Evolutionary conservation across 2,797 vertebrate species (phyloP).

Genomic region (Darevskia nairensis): DNA sequence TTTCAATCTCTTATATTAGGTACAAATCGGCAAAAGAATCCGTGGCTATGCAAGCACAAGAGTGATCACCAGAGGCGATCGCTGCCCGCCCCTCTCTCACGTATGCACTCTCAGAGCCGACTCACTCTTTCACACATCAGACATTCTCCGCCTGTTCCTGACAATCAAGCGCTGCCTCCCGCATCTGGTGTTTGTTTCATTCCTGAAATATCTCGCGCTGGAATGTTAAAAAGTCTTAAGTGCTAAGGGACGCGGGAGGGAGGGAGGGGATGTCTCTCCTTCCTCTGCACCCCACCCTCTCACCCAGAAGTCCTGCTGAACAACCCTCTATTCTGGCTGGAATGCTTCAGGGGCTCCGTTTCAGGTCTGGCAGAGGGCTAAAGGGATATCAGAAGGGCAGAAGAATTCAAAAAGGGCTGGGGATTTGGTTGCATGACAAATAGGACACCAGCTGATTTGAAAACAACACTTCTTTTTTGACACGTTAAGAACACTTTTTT

Average conservation of each 20-base stretch:
- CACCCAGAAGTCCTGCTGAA: not conserved
- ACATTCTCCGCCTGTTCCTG: slow-evolving; percentile 69
- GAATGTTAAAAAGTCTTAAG: slow-evolving; percentile 28
- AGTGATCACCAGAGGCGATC: no score
- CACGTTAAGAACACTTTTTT: not conserved
- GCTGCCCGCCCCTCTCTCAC: not conserved
- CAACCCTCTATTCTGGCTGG: not conserved
- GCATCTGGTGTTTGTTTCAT: slow-evolving; percentile 69
- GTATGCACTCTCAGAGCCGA: no score
- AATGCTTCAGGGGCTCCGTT: not conserved
- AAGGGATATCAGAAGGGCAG: not conserved
- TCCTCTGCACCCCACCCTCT: not conserved
- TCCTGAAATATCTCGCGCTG: slow-evolving; percentile 65
- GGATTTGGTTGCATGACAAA: not conserved
- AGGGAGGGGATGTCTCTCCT: slow-evolving; percentile 18
- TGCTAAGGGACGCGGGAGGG: not conserved
- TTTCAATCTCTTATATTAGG: no score
- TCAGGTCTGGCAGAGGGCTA: not conserved
- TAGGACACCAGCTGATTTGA: not conserved
- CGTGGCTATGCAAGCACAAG: not conserved
- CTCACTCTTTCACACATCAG: slow-evolving; percentile 30
- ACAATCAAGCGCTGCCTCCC: slow-evolving; percentile 56
- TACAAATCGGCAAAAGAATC: not conserved
- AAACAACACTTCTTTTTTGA: not conserved
- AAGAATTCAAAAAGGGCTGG: not conserved